Evolutionary conservation across 2,797 vertebrate species (phyloP), one percentile per base, ranked within the genome.

Genomic region (Vireo griseus): DNA sequence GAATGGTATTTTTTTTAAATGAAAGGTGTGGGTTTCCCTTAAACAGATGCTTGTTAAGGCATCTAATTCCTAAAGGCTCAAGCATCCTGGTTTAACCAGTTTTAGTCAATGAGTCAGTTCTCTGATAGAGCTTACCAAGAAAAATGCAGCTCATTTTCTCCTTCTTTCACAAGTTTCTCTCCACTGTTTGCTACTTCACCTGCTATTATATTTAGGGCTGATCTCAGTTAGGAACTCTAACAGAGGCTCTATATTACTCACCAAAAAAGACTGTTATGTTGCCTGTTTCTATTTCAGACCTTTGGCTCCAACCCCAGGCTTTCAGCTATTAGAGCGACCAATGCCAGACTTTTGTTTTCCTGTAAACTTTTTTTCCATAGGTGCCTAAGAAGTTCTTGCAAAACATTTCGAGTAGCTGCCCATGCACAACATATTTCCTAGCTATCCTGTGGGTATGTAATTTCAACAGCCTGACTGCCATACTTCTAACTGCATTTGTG

Each of bases 71-170:
- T 48, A 76, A 90, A 94, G 68, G 76, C 87, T 72, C 51, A 31
- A 90, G 62, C 65, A 95, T 52, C 94, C 94, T 94, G 73, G 95
- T 96, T 94, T 71, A 96, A 95, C 94, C 91, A 95, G 95, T 96
- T 96, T 91, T 50, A 90, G 47, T 25, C 39, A 88, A 54, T 58
- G 76, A 95, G 62, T 91, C 85, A 94, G 73, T 88, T 78, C n/a
- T 82, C 76, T 69, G 92, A 88, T 72, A 92, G 29, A 78, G 25
- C 9, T 78, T 40, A 80, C 21, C 26, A 75, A 65, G 48, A 85
- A 92, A 88, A 94, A 83, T 14, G 47, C 8, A 29, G 31, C 25
- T 86, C 5, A 62, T 86, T 74, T 68, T 75, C 57, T 79, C 54
- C 73, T 87, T 90, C 51, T 87, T 73, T 91, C 61, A n/a, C 26